Evolutionary conservation across 1,140 invertebrate species (phyloP).

Genomic region (Diabrotica undecimpunctata): DNA sequence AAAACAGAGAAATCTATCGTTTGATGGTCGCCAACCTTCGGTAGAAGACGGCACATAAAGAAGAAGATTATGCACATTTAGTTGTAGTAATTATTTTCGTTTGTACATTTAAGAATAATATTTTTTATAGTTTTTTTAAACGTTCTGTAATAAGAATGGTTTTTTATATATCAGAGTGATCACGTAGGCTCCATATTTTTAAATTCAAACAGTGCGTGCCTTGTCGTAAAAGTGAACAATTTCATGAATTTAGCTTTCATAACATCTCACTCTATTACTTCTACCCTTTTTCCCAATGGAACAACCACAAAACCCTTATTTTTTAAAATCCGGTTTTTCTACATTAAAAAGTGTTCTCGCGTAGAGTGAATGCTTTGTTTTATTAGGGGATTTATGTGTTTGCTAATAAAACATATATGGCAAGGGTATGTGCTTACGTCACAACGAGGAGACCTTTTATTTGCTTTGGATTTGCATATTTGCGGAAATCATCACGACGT

Average conservation of each 20-base stretch:
- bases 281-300: not conserved
- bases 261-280: not conserved
- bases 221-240: too few relatives aligned
- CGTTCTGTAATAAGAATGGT: too few relatives aligned
- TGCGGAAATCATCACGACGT: not conserved
- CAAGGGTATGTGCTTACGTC: not conserved
- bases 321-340: not conserved
- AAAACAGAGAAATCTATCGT: too few relatives aligned
- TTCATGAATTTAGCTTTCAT: not conserved
- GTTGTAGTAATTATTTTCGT: too few relatives aligned
- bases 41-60: too few relatives aligned
- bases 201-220: too few relatives aligned
- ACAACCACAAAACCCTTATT: not conserved
- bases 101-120: too few relatives aligned
- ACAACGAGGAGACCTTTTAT: slow-evolving; percentile 9
- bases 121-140: too few relatives aligned
- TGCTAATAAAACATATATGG: slow-evolving; percentile 12
- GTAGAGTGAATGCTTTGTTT: slow-evolving; percentile 6
- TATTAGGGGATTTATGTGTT: slow-evolving; percentile 9
- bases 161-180: too few relatives aligned
- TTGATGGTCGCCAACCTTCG: too few relatives aligned
- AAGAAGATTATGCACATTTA: too few relatives aligned
- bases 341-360: slow-evolving; percentile 6
- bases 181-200: too few relatives aligned
- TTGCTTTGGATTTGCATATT: slow-evolving; percentile 13